These are phyloP conservation scores for Amazona guildingii DNA, from an alignment of 2,113 vertebrate species.

Conservation along the genomic window DNA sequence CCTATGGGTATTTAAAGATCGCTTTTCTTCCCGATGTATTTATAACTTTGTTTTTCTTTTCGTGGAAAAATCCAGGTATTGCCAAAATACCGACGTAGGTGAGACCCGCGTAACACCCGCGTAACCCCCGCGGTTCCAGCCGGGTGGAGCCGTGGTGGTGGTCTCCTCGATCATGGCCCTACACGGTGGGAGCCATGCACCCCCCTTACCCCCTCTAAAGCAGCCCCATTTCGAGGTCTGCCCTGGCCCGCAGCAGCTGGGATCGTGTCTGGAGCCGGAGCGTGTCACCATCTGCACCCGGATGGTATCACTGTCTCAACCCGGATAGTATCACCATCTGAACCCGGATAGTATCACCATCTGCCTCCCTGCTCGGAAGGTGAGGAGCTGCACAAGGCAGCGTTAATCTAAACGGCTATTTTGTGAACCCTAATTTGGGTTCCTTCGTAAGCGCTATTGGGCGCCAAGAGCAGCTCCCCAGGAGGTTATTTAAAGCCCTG, in stretches of 20 bases:
- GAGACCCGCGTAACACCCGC: not conserved
- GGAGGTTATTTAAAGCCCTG: no score
- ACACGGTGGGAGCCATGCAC: accelerated
- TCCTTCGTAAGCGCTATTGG: accelerated
- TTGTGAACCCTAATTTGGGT: not conserved
- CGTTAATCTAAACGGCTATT: accelerated
- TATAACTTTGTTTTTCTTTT: not conserved
- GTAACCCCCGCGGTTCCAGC: not conserved
- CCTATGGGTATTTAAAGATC: accelerated
- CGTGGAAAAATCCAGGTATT: not conserved
- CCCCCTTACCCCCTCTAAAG: not conserved
- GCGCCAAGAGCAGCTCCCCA: not conserved
- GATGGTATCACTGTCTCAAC: accelerated
- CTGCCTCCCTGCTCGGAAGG: not conserved
- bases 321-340: accelerated
- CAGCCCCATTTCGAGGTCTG: no score
- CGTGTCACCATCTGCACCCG: not conserved
- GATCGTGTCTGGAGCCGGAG: no score
- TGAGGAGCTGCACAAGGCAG: not conserved
- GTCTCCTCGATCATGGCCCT: not conserved
- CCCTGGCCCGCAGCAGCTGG: not conserved
- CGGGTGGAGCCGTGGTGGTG: not conserved
- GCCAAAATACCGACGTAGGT: not conserved
- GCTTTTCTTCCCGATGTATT: not conserved
- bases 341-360: no score